Conservation (phyloP, 2,888 invertebrate species). For the Ceraclea dissimilis region DNA sequence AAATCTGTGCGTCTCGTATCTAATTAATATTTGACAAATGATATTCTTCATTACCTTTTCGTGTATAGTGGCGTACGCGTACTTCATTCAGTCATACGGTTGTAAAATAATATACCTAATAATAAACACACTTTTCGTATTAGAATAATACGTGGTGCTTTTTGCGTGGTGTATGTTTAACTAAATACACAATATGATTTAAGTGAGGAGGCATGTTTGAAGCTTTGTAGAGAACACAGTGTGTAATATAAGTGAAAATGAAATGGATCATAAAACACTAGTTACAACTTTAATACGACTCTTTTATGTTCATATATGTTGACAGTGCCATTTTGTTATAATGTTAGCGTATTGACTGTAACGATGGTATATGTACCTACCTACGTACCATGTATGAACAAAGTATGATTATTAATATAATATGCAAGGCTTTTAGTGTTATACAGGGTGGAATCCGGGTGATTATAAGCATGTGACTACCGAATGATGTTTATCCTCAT, state of each 20-base stretch:
- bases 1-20: too few relatives aligned
- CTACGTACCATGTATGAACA: not conserved
- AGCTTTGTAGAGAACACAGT: not conserved
- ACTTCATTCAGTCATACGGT: too few relatives aligned
- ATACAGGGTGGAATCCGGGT: too few relatives aligned
- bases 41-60: too few relatives aligned
- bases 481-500: too few relatives aligned
- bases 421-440: too few relatives aligned
- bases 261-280: slow-evolving; percentile 1
- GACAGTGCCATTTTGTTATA: not conserved
- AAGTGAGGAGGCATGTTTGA: slow-evolving; percentile 1
- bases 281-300: not conserved
- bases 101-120: too few relatives aligned
- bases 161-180: not conserved
- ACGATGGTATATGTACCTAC: not conserved
- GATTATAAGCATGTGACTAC: too few relatives aligned
- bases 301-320: not conserved
- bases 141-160: too few relatives aligned
- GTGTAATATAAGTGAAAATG: not conserved
- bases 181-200: not conserved
- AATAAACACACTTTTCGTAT: too few relatives aligned
- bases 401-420: not conserved
- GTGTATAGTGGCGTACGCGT: too few relatives aligned
- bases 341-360: not conserved
- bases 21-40: too few relatives aligned